Evolutionary conservation across 2,113 vertebrate species (phyloP).

Genomic region (Maylandia zebra): DNA sequence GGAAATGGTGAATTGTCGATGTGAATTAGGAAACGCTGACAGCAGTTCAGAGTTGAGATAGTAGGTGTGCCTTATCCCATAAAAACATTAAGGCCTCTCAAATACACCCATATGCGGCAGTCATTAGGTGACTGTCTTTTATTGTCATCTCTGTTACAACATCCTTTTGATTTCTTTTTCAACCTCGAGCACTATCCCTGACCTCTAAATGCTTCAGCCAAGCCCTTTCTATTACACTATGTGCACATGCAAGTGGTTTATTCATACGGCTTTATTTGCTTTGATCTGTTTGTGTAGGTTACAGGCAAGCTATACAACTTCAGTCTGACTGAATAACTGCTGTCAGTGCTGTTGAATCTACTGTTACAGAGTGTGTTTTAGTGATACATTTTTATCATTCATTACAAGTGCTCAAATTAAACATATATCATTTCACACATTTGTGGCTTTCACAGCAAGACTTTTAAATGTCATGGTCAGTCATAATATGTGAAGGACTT

Average conservation of each 20-base stretch:
- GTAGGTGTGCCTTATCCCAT: neutral
- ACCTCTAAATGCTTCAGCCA: neutral
- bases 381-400: neutral
- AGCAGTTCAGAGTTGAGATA: neutral
- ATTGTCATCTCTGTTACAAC: neutral
- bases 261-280: neutral
- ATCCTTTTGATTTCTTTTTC: neutral
- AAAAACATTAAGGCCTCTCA: neutral
- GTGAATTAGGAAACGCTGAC: neutral
- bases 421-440: neutral
- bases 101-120: neutral
- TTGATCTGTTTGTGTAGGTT: constrained; percentile 11
- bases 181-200: neutral
- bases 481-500: neutral
- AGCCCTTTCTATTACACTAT: neutral
- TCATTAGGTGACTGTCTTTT: neutral
- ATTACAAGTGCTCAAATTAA: neutral
- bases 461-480: neutral
- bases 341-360: neutral
- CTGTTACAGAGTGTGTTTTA: neutral
- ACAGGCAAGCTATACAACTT: neutral
- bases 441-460: neutral
- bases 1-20: neutral
- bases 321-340: neutral
- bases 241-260: neutral